Base-by-base conservation (phyloP, 2,113 vertebrate species). In the Oreotrochilus melanogaster region DNA sequence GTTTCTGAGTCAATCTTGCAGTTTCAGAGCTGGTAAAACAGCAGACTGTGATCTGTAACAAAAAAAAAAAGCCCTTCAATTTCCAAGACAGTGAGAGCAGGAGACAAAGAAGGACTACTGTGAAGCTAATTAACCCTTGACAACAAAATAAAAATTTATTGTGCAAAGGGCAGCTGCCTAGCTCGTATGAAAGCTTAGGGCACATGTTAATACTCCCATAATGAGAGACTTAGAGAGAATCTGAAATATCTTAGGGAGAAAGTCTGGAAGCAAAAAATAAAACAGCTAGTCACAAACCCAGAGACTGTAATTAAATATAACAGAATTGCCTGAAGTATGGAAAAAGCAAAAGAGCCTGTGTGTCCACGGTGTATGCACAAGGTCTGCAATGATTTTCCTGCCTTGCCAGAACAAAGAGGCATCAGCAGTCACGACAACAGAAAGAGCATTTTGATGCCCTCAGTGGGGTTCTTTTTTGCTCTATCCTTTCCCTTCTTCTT, bases 61-160 rank as follows among this genome's bases (percentile, higher is more conserved):
- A 60, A 43, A 45, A 75, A 10, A 8, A 6, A 28, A 31, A 51
- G 25, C n/a, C n/a, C 42, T 90, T 66, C 45, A 23, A 83, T 57
- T 83, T 90, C 58, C 28, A 79, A 47, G 45, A 57, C 45, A 50
- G n/a, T 51, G 27, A 69, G 60, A 67, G 9, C 60, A 33, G 37
- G 47, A 62, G 51, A 86, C 45, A 72, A 76, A 93, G n/a, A 42
- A 78, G 16, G 73, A 31, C 42, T 79, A 14, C 42, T 37, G 50
- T 70, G 81, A 72, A 94, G 30, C 23, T 79, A 65, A 86, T 89
- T 93, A 89, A 92, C 43, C 18, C 65, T 89, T 74, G 66, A 75
- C 37, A 82, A 22, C 35, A 88, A 79, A 78, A 45, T 24, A 72
- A 42, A 71, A 65, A 25, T 45, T 62, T 71, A 35, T 67, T 69